Evolutionary conservation across 2,797 vertebrate species (phyloP), one percentile per base, ranked within the genome.

Genomic region (Psittacula echo): DNA sequence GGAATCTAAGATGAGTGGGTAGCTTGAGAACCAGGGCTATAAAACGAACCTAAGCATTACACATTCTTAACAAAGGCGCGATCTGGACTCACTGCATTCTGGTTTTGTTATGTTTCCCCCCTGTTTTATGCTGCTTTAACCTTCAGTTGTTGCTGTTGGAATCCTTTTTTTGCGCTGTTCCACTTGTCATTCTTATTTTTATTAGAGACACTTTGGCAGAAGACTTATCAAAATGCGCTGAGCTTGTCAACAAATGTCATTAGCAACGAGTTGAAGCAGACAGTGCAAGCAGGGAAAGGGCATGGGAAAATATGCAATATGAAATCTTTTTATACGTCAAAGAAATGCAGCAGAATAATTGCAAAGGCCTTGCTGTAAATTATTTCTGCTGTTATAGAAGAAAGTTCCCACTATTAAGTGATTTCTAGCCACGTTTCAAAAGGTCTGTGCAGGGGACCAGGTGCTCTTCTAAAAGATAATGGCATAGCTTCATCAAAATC

Each of bases 111-210:
- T 94, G 91, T 61, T 95, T 94, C 50, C 78, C 90, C 95, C 88
- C 84, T 75, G 58, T 93, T 95, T 95, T 96, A 71, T 95, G 93
- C 90, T 95, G 94, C 90, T 91, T 94, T 96, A 96, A 96, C 96
- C 90, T 97, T 95, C 79, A 24, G 82, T 94, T 98, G 97, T 98
- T 98, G 92, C 97, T 98, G 94, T 97, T 98, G 97, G 97, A 98
- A 96, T 94, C 56, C 65, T 90, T 89, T 56, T 54, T 89, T 86
- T 68, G 95, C 5, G 0, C 92, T 84, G 77, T 80, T 97, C 80
- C 90, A 95, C 97, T 97, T 97, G 96, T 97, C 97, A 96, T 95
- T 95, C 96, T 95, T 96, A 95, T 96, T 98, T 97, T 97, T 91
- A 96, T 97, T 97, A 96, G 95, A 96, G 95, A 72, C 71, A 13